Evolutionary conservation across 2,797 vertebrate genomes (phyloP).

Genomic region (Anniella stebbinsi): DNA sequence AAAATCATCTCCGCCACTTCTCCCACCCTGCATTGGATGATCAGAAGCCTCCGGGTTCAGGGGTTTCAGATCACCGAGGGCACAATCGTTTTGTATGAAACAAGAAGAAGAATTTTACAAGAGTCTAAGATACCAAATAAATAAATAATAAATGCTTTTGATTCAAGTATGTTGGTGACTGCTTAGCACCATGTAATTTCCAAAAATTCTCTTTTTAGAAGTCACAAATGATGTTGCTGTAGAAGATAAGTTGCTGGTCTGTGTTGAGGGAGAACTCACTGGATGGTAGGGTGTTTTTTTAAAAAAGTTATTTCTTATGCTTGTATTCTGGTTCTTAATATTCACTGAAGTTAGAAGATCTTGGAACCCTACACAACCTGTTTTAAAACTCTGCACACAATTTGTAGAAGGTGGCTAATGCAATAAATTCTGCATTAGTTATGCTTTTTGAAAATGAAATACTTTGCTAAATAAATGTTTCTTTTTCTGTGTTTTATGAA

Average conservation of each 20-base stretch:
- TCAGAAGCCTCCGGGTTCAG: too few relatives aligned
- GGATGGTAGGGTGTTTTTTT: conserved; percentile 80
- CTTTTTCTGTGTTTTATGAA: too few relatives aligned
- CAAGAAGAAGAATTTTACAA: background rate
- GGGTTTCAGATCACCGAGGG: too few relatives aligned
- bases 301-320: background rate
- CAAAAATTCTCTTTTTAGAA: conserved; percentile 70
- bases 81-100: background rate
- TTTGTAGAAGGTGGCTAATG: too few relatives aligned
- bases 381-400: too few relatives aligned
- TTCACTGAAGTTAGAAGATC: too few relatives aligned
- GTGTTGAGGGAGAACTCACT: conserved; percentile 78
- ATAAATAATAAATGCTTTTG: background rate
- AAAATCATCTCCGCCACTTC: too few relatives aligned
- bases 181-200: background rate
- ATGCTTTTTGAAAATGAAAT: too few relatives aligned
- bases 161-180: background rate
- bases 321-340: background rate
- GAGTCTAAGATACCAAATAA: background rate
- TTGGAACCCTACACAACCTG: too few relatives aligned
- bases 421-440: too few relatives aligned
- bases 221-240: conserved; percentile 82
- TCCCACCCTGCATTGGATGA: too few relatives aligned
- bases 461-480: too few relatives aligned
- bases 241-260: conserved; percentile 71